Conservation (phyloP, 2,113 vertebrate species). For the Aythya baeri region DNA sequence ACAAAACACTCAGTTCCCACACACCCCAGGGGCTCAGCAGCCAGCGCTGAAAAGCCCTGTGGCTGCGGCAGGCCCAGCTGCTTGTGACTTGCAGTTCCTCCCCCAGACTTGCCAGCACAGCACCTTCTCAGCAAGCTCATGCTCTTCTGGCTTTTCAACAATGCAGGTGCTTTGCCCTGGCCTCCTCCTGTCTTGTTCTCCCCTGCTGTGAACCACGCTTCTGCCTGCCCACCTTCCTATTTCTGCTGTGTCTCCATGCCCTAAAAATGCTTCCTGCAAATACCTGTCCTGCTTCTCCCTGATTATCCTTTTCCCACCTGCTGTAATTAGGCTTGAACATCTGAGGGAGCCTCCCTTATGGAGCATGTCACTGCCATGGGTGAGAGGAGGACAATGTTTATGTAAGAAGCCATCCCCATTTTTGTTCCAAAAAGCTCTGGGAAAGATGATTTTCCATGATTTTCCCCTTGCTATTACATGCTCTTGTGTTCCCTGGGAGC, state of each 20-base stretch:
- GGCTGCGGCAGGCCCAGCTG: not conserved
- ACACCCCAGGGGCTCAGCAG: not conserved
- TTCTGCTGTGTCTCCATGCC: not conserved
- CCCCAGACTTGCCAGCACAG: not conserved
- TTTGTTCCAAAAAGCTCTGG: not conserved
- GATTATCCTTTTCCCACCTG: not conserved
- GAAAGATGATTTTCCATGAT: not conserved
- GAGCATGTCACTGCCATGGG: not conserved
- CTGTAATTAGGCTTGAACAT: not conserved
- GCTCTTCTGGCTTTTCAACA: constrained; percentile 36
- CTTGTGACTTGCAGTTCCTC: not conserved
- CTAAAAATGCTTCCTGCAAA: not conserved
- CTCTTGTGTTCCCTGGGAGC: not conserved
- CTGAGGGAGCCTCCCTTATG: not conserved
- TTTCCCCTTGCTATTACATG: not conserved
- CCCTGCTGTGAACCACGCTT: not conserved
- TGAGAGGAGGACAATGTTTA: not conserved
- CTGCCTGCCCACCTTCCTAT: not conserved
- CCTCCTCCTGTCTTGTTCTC: not conserved
- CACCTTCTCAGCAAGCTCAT: not conserved
- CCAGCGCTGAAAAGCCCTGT: not conserved
- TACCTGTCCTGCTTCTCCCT: not conserved
- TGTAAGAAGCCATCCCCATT: not conserved
- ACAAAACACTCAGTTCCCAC: not conserved
- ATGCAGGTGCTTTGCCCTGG: not conserved